Evolutionary conservation across 2,113 vertebrate species (phyloP), one percentile per base, ranked within the genome.

Genomic region (Perca schrenkii): DNA sequence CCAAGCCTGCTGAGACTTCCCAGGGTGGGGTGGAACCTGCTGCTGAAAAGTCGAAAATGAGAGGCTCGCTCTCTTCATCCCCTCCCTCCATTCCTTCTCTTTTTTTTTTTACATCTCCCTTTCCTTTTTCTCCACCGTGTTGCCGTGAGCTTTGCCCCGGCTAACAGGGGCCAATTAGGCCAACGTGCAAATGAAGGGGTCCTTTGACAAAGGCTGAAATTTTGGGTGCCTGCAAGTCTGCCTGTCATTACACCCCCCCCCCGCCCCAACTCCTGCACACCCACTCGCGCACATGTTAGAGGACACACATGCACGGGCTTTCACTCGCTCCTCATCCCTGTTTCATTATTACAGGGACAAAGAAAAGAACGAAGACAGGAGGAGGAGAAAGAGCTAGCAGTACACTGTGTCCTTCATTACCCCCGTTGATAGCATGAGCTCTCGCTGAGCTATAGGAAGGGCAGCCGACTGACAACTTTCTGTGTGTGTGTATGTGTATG

Each of bases 201-300:
- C 95, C 94, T 94, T 94, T 95, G 84, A 94, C 91, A 94, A 87
- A 95, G 94, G 94, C 93, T 95, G 93, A 96, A 90, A 96, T 96
- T 96, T 95, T 84, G 93, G 95, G 95, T 96, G 96, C 95, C 96
- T 90, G 91, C 79, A 88, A 93, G 96, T 96, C 96, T 97, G 95
- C 88, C 90, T 86, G 85, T 96, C 86, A 87, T 93, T 87, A 82
- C 66, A 8, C 88, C 58, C 49, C 86, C 88, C 4, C 34, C 36
- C 85, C 53, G 13, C 85, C 80, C 71, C 81, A 75, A 80, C 54
- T 91, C 88, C 90, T 87, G 90, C 87, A 93, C 80, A 85, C 78
- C 84, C 86, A 76, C 57, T 34, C 76, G 61, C 43, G 54, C 80
- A 16, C 58, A 40, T 68, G 56, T 76, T 43, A 22, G 57, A 82